Percentiles rank a stretch among this genome's conserved stretches.
Conservation (phyloP, 2,113 vertebrate species). For the Mellivora capensis region DNA sequence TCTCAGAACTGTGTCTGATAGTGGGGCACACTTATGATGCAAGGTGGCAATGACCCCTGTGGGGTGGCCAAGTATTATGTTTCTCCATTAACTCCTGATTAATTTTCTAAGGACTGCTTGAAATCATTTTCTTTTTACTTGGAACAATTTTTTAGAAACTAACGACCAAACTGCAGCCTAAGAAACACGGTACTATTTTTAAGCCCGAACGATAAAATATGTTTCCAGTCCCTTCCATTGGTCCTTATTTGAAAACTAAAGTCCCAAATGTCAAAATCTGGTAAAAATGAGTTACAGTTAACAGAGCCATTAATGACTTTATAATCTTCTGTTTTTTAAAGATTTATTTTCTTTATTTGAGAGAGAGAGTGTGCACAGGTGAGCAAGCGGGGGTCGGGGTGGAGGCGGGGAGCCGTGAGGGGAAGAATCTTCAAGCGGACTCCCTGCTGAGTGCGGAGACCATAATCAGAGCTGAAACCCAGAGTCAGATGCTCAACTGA, state of each 20-base stretch:
- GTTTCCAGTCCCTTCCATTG: background rate
- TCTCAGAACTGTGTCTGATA: no score
- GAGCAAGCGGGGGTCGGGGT: background rate
- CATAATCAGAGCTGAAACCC: background rate
- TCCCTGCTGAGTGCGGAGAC: background rate
- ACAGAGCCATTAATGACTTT: background rate
- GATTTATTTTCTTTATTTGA: background rate
- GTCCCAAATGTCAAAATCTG: background rate
- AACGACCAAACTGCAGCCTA: no score
- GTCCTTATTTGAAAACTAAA: constrained; percentile 9
- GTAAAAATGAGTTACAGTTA: background rate
- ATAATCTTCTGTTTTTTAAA: background rate
- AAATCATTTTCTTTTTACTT: no score
- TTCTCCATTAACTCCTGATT: no score
- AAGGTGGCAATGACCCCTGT: no score
- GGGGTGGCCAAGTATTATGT: no score
- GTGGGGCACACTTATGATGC: no score
- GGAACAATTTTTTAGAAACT: no score
- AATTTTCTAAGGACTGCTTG: no score
- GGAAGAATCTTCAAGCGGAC: background rate
- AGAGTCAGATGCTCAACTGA: background rate
- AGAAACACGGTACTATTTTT: no score
- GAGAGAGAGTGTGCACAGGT: background rate
- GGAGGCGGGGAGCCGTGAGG: no score
- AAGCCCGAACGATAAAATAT: no score